Conservation (phyloP, 2,113 vertebrate genomes). For the Burhinus oedicnemus region DNA sequence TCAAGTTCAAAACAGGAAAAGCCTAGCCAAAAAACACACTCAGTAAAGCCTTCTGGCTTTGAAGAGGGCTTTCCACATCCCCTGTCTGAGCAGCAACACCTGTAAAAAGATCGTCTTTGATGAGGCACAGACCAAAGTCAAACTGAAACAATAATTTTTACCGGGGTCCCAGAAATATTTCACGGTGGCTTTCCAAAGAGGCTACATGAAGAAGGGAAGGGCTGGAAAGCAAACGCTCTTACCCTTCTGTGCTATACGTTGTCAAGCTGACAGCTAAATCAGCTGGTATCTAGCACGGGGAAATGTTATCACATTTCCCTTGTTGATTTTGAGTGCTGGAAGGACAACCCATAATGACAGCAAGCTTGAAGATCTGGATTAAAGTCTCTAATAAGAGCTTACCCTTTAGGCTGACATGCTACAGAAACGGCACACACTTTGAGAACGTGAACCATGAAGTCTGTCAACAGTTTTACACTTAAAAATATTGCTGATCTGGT, state of each 20-base stretch:
- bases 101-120: not conserved
- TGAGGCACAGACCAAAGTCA: not conserved
- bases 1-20: slow-evolving; percentile 50
- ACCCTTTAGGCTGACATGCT: not conserved
- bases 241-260: fast-evolving
- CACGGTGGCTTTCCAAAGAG: not conserved
- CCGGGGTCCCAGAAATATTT: not conserved
- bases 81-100: not conserved
- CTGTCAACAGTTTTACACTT: not conserved
- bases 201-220: not conserved
- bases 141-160: fast-evolving
- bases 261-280: not conserved
- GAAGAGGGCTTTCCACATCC: not conserved
- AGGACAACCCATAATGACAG: not conserved
- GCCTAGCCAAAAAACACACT: not conserved
- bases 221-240: not conserved
- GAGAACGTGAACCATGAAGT: not conserved
- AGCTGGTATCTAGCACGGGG: not conserved
- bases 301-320: not conserved
- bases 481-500: not conserved
- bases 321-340: not conserved
- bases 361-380: slow-evolving; percentile 18
- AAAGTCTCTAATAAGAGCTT: not conserved
- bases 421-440: not conserved
- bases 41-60: not conserved